These are phyloP conservation scores for Asarcornis scutulata DNA, from an alignment of 2,113 vertebrate genomes.

Conservation along the genomic window DNA sequence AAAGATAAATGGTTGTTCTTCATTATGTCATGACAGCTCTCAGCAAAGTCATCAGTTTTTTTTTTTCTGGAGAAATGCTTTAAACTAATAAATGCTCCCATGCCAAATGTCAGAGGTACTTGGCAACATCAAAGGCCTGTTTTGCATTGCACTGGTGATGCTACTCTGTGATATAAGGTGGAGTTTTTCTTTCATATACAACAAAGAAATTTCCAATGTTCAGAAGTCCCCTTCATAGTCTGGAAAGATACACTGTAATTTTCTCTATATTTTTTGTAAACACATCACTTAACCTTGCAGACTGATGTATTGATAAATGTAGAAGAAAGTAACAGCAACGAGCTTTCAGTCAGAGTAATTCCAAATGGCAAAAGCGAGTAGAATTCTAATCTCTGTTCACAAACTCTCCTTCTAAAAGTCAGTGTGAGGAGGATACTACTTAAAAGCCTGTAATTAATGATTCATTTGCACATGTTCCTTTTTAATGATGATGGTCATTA, in stretches of 20 bases:
- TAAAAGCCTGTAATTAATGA: slow-evolving; percentile 49
- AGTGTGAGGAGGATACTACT: neutral
- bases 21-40: neutral
- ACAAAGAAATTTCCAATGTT: neutral
- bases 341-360: neutral
- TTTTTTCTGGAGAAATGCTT: slow-evolving; percentile 56
- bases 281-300: neutral
- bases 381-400: neutral
- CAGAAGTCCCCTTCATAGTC: neutral
- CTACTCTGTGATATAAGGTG: neutral
- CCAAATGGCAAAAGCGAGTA: neutral
- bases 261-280: neutral
- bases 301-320: neutral
- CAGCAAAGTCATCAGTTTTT: neutral
- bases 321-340: neutral
- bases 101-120: slow-evolving; percentile 32
- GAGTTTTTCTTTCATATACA: neutral
- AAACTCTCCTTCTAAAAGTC: neutral
- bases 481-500: slow-evolving; percentile 13
- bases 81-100: slow-evolving; percentile 54
- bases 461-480: slow-evolving; percentile 37
- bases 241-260: neutral
- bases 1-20: neutral
- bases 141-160: neutral
- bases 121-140: neutral